A percentile compares a stretch with the other conserved stretches of the same genome.
Conservation (phyloP, 2,797 vertebrate species). For the Orientallactaga sibirica region DNA sequence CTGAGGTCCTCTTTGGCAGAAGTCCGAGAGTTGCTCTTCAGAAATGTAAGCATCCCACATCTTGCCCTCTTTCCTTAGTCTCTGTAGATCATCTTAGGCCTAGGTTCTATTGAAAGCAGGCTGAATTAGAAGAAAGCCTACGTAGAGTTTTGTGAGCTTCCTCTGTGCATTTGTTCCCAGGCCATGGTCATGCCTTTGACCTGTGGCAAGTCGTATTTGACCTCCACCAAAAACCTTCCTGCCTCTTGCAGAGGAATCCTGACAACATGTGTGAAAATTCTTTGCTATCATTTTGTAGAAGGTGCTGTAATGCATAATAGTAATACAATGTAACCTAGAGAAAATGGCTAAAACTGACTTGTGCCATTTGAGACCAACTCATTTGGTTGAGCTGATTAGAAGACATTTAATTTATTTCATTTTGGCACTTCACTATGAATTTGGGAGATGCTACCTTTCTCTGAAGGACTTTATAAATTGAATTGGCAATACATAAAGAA, state of each 20-base stretch:
- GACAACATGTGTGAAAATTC: neutral
- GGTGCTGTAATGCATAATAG: slow-evolving; percentile 52
- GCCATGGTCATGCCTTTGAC: neutral
- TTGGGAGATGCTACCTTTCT: slow-evolving; percentile 64
- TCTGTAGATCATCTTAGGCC: neutral
- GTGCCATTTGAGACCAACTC: slow-evolving; percentile 66
- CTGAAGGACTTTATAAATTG: slow-evolving; percentile 76
- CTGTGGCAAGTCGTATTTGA: neutral
- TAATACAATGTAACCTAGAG: neutral
- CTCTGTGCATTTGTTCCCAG: slow-evolving; percentile 21
- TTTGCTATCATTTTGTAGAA: slow-evolving; percentile 61
- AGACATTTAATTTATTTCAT: slow-evolving; percentile 69
- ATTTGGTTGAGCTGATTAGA: slow-evolving; percentile 76
- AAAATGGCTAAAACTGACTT: slow-evolving; percentile 76
- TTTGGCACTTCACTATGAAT: slow-evolving; percentile 75
- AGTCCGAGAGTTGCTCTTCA: slow-evolving; percentile 41
- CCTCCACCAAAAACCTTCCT: neutral
- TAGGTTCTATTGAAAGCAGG: neutral
- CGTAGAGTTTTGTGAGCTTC: neutral
- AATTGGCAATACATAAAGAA: slow-evolving; percentile 79
- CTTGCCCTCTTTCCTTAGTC: neutral
- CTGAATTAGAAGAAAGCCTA: slow-evolving; percentile 26
- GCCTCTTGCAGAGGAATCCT: neutral
- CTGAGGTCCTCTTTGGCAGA: slow-evolving; percentile 59
- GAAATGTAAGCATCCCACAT: neutral